Conservation (phyloP, 2,113 vertebrate genomes). For the Bolborhynchus lineola region DNA sequence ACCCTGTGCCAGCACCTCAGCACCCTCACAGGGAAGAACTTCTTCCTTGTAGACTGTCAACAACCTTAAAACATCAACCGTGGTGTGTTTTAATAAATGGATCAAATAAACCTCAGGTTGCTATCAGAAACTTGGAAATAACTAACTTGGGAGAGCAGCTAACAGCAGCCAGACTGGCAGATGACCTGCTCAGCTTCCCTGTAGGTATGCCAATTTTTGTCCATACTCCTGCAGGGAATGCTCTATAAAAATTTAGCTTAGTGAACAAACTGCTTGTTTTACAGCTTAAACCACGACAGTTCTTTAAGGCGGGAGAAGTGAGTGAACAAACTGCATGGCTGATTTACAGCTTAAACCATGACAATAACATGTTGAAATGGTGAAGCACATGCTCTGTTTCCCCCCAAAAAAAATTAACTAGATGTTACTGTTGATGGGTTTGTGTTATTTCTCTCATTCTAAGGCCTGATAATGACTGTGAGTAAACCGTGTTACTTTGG, state of each 20-base stretch:
- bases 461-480: conserved; percentile 97
- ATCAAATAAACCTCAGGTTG: not conserved
- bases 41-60: not conserved
- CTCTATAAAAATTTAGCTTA: not conserved
- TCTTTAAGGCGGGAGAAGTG: no score
- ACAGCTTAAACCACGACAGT: no score
- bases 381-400: not conserved
- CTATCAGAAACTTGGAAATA: not conserved
- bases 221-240: not conserved
- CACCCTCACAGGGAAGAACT: not conserved
- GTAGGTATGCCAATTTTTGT: not conserved
- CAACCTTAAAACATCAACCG: not conserved
- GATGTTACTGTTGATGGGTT: not conserved
- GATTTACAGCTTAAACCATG: no score
- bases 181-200: not conserved
- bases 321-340: no score
- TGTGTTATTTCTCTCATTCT: not conserved
- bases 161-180: not conserved
- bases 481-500: conserved; percentile 98
- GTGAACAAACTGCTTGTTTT: no score
- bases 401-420: not conserved
- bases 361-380: no score
- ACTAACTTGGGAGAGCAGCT: not conserved
- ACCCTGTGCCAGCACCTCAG: not conserved
- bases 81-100: not conserved